Conservation (phyloP, 2,888 invertebrate genomes). For the Drosophila aldrichi region DNA sequence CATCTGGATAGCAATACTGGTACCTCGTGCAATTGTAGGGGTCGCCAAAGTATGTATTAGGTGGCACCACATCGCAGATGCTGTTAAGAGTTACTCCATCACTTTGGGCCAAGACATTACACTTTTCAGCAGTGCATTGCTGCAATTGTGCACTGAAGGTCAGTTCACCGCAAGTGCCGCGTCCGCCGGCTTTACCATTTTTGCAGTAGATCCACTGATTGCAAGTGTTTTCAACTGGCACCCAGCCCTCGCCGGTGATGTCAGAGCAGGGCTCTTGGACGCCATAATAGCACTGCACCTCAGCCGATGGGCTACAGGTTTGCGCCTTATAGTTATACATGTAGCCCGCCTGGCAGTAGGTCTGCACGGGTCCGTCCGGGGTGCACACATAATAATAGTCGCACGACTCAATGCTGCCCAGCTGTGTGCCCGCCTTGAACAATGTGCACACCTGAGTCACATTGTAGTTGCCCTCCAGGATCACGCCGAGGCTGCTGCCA, state of each 20-base stretch:
- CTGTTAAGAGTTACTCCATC: not conserved
- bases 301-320: conserved; percentile 26
- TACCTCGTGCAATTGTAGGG: conserved; percentile 18
- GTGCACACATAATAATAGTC: conserved; percentile 52
- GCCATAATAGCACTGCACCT: conserved; percentile 57
- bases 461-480: conserved; percentile 63
- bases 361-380: conserved; percentile 31
- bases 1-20: conserved; percentile 24
- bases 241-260: conserved; percentile 19
- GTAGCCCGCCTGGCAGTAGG: conserved; percentile 30
- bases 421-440: conserved; percentile 37
- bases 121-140: conserved; percentile 37
- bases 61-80: conserved; percentile 47
- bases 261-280: conserved; percentile 34
- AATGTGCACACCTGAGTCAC: conserved; percentile 56
- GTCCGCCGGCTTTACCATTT: not conserved
- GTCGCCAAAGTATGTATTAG: conserved; percentile 43
- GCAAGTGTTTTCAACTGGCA: conserved; percentile 43
- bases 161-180: conserved; percentile 10
- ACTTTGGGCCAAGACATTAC: not conserved
- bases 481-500: conserved; percentile 11
- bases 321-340: conserved; percentile 25
- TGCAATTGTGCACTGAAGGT: not conserved
- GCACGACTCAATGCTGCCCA: conserved; percentile 61
- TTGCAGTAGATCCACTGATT: conserved; percentile 38